Conservation (phyloP, 2,113 vertebrate species). For the Saimiri boliviensis region DNA sequence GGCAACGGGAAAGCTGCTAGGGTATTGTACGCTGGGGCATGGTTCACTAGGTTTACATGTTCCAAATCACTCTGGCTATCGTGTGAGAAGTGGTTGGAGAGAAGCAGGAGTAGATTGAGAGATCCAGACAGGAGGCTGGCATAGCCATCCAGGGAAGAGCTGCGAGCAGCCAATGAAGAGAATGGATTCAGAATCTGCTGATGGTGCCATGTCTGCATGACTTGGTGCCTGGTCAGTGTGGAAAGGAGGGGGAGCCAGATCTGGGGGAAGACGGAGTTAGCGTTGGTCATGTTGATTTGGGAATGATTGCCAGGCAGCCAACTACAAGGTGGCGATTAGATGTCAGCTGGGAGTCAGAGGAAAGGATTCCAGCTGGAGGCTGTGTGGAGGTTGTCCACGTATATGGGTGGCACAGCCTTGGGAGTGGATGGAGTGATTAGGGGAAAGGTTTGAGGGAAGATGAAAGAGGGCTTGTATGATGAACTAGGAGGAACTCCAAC, state of each 20-base stretch:
- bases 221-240: neutral
- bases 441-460: neutral
- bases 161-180: neutral
- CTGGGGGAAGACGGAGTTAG: neutral
- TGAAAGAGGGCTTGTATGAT: neutral
- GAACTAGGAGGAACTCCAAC: neutral
- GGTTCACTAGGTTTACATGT: neutral
- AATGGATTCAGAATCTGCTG: neutral
- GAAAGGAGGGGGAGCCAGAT: neutral
- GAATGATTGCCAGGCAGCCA: neutral
- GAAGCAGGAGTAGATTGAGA: neutral
- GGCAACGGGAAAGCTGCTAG: neutral
- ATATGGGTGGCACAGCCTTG: neutral
- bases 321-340: neutral
- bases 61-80: neutral
- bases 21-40: neutral
- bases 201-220: rapidly evolving
- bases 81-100: neutral
- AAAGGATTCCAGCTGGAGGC: neutral
- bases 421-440: neutral
- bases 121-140: neutral
- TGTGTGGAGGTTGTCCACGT: neutral
- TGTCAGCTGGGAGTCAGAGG: neutral
- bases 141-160: neutral
- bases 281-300: neutral